Conservation (phyloP, 2,113 vertebrate genomes). For the Pollachius pollachius region DNA sequence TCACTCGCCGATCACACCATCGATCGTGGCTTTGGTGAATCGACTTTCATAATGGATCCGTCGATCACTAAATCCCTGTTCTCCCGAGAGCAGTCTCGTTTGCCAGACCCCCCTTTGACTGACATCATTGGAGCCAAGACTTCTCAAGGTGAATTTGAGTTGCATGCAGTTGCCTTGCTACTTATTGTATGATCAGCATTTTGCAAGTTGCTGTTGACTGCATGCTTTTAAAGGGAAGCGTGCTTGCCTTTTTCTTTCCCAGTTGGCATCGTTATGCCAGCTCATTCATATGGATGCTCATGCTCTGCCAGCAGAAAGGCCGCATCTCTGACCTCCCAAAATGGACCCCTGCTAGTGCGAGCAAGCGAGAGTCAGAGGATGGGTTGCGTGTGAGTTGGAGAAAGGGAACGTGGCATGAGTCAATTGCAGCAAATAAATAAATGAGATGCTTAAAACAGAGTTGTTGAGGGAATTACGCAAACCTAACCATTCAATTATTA, state of each 20-base stretch:
- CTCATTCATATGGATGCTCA: slow-evolving; percentile 8
- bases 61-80: neutral
- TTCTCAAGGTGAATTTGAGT: slow-evolving; percentile 1
- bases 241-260: neutral
- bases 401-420: too few species aligned
- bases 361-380: neutral
- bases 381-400: neutral
- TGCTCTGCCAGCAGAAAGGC: neutral
- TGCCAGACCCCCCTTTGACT: neutral
- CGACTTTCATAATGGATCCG: neutral
- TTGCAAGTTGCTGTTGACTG: neutral
- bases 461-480: too few species aligned
- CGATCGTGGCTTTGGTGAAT: neutral
- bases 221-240: neutral
- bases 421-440: too few species aligned
- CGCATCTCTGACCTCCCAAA: neutral
- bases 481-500: too few species aligned
- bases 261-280: slow-evolving; percentile 1
- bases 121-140: neutral
- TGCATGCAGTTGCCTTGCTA: neutral
- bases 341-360: neutral
- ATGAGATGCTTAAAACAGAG: too few species aligned
- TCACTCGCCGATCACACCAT: too few species aligned
- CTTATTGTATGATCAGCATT: slow-evolving; percentile 8
- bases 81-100: neutral